Conservation (phyloP, 1,140 invertebrate genomes). For the Brachionus angularis region DNA sequence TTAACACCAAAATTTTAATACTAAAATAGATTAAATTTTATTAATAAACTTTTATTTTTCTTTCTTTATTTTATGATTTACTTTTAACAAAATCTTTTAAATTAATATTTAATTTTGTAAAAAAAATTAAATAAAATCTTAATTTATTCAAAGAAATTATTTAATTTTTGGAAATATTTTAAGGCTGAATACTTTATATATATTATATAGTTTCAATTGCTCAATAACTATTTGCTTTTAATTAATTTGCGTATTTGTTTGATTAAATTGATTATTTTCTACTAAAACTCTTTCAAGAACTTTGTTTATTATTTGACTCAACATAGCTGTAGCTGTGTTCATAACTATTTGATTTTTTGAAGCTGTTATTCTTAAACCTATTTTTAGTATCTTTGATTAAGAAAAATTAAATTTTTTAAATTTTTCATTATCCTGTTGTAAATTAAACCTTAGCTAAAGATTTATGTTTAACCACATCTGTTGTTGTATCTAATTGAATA, state of each 20-base stretch:
- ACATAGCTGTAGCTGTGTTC: slow-evolving; percentile 92
- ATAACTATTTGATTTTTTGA: slow-evolving; percentile 86
- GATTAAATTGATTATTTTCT: slow-evolving; percentile 59
- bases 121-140: too few species aligned
- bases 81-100: too few species aligned
- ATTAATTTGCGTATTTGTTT: not conserved
- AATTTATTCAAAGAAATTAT: too few species aligned
- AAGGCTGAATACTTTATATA: too few species aligned
- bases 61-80: too few species aligned
- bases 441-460: slow-evolving; percentile 78
- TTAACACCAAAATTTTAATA: too few species aligned
- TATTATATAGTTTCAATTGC: slow-evolving; percentile 30
- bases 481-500: slow-evolving; percentile 85
- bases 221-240: not conserved
- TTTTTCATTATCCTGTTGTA: not conserved
- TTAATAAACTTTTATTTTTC: too few species aligned
- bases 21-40: too few species aligned
- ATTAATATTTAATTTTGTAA: too few species aligned
- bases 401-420: not conserved
- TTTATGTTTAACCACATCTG: slow-evolving; percentile 84
- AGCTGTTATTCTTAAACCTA: slow-evolving; percentile 90
- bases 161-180: too few species aligned
- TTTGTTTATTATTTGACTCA: slow-evolving; percentile 87
- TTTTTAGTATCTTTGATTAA: slow-evolving; percentile 72
- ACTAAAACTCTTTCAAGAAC: slow-evolving; percentile 87